A percentile compares a stretch with the other conserved stretches of the same genome.
phyloP scores from a whole-genome alignment of 2,113 vertebrate species.

The Procavia capensis region DNA sequence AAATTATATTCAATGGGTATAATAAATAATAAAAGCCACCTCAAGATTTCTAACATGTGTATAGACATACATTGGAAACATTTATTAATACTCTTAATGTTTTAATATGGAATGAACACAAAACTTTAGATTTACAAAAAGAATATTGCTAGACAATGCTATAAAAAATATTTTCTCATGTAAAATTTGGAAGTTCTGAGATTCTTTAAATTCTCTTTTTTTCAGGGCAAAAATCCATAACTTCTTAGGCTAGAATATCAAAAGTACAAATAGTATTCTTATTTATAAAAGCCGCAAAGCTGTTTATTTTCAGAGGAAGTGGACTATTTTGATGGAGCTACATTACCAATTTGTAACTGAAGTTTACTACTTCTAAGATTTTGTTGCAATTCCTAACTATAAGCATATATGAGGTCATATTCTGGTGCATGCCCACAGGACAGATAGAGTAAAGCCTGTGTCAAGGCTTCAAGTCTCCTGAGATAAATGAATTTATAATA shows the following conservation, averaged over 20 bases:
- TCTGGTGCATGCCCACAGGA: background rate
- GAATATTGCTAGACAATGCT: constrained; percentile 26
- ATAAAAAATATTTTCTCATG: constrained; percentile 52
- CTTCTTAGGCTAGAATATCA: background rate
- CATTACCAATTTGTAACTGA: constrained; percentile 10
- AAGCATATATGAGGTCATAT: constrained; percentile 35
- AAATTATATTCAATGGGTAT: constrained; percentile 1
- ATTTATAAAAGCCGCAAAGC: background rate
- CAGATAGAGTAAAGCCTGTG: background rate
- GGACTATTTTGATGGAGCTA: background rate
- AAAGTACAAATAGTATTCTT: background rate
- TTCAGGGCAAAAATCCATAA: background rate
- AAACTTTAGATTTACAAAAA: constrained; percentile 45
- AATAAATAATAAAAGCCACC: constrained; percentile 44
- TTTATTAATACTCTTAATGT: background rate
- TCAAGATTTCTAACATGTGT: constrained; percentile 17
- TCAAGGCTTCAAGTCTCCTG: background rate
- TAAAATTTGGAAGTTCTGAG: background rate
- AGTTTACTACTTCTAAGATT: constrained; percentile 16
- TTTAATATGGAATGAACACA: background rate
- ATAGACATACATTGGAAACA: background rate
- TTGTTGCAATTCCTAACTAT: background rate
- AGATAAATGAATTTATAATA: constrained; percentile 8
- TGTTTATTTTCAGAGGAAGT: constrained; percentile 8
- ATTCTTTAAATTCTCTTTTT: constrained; percentile 46